Conservation (phyloP, 2,797 vertebrate genomes). For the Phrynocephalus vlangalii region DNA sequence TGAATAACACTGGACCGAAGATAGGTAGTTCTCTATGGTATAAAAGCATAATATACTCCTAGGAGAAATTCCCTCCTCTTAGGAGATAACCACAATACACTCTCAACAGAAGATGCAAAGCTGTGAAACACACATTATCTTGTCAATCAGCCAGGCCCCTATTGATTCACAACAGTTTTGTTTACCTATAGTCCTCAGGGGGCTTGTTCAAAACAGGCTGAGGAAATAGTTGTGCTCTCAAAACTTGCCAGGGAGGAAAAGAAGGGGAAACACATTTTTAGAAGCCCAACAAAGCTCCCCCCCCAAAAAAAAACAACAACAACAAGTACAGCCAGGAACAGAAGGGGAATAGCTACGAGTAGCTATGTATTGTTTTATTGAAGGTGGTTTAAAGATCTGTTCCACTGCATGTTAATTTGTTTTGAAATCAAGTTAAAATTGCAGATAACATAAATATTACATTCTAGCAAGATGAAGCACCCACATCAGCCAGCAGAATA, state of each 20-base stretch:
- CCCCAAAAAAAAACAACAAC: no score
- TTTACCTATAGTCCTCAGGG: not conserved
- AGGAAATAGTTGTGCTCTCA: not conserved
- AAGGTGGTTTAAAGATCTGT: not conserved
- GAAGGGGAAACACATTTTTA: not conserved
- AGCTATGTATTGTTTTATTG: not conserved
- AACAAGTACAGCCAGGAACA: not conserved
- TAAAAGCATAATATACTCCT: no score
- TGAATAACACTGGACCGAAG: no score
- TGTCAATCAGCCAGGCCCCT: not conserved
- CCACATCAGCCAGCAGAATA: not conserved
- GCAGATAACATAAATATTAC: not conserved
- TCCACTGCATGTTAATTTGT: not conserved
- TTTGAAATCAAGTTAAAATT: not conserved
- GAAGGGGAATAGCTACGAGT: not conserved
- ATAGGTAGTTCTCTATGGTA: not conserved
- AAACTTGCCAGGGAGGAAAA: not conserved
- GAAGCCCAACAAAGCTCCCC: not conserved
- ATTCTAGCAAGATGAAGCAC: not conserved
- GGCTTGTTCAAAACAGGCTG: not conserved
- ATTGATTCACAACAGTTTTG: not conserved
- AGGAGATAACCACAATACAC: not conserved
- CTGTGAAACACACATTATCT: constrained; percentile 6
- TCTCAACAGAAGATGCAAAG: not conserved
- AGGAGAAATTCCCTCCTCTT: not conserved